A percentile compares a stretch with the other conserved stretches of the same genome.
Conservation (phyloP, 2,113 vertebrate genomes). For the Meriones unguiculatus region DNA sequence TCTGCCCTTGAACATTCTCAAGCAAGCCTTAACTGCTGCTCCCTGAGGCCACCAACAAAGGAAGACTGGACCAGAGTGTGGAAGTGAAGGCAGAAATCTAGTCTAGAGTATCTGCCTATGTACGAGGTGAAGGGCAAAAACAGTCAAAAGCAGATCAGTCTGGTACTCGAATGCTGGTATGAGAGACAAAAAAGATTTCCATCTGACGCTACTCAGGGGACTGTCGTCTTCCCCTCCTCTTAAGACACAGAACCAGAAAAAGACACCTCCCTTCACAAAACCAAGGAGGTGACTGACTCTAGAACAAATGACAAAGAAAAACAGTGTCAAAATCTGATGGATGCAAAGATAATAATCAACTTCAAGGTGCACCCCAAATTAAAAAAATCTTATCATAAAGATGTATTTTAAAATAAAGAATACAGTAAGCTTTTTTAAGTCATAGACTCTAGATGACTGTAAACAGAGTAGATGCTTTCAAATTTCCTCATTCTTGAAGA, state of each 20-base stretch:
- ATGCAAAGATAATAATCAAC: neutral
- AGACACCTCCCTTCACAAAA: neutral
- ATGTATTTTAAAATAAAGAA: neutral
- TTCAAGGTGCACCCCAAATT: neutral
- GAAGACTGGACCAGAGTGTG: neutral
- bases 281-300: neutral
- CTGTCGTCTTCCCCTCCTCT: neutral
- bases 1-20: neutral
- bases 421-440: neutral
- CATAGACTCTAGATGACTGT: neutral
- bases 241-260: neutral
- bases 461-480: neutral
- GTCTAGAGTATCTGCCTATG: neutral
- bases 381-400: neutral
- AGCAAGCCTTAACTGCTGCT: neutral
- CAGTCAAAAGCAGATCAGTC: neutral
- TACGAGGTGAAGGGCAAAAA: neutral
- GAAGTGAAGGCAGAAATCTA: neutral
- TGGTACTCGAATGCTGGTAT: neutral
- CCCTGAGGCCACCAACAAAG: neutral
- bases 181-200: neutral
- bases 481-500: neutral
- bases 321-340: neutral
- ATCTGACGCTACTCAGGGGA: neutral
- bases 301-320: constrained; percentile 7